A percentile compares a stretch with the other conserved stretches of the same genome.
Conservation (phyloP, 2,797 vertebrate genomes). For the Synanceia verrucosa region DNA sequence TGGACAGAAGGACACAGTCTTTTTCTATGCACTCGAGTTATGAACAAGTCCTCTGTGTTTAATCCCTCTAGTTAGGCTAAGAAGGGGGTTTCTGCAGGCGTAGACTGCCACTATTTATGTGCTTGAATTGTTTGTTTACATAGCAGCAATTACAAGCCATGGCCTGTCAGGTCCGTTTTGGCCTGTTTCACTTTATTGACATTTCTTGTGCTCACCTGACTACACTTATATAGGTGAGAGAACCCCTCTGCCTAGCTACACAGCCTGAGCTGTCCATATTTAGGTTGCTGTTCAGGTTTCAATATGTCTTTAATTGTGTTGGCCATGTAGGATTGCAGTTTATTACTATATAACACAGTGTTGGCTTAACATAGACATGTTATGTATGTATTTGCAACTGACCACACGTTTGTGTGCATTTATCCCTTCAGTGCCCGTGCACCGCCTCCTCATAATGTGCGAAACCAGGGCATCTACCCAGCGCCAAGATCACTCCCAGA, state of each 20-base stretch:
- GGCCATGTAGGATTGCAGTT: background rate
- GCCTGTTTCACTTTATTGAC: conserved; percentile 13
- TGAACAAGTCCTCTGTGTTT: conserved; percentile 1
- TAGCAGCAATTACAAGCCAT: conserved; percentile 43
- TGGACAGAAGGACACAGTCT: conserved; percentile 30
- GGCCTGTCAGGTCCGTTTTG: conserved; percentile 24
- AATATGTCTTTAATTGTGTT: no score
- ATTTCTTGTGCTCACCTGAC: conserved; percentile 5
- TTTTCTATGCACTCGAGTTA: background rate
- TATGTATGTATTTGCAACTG: background rate
- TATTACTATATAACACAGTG: background rate
- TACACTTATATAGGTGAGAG: background rate
- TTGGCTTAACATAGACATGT: background rate
- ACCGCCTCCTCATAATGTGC: conserved; percentile 68
- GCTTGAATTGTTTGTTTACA: conserved; percentile 46
- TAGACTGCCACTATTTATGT: background rate
- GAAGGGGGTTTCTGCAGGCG: background rate
- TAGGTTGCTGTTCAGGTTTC: background rate
- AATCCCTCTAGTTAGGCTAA: background rate
- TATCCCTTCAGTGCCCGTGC: conserved; percentile 59
- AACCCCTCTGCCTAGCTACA: background rate
- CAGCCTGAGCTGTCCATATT: background rate
- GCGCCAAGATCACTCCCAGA: conserved; percentile 77
- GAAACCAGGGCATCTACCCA: conserved; percentile 77
- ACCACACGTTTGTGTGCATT: background rate